Conservation (phyloP, 2,113 vertebrate species). For the Donacobius atricapilla region DNA sequence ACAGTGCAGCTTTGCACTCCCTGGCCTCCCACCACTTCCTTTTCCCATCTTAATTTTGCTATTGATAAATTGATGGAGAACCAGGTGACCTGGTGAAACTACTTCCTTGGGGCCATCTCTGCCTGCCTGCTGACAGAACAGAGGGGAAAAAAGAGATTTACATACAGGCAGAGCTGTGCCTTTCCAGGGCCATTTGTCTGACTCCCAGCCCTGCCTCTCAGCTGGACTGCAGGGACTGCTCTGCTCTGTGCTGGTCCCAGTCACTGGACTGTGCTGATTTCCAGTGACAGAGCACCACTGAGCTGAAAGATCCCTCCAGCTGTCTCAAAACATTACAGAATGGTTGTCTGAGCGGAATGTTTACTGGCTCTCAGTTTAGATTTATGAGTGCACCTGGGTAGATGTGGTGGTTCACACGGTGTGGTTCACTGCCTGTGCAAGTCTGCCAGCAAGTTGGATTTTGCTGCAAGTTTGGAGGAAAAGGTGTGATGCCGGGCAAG, state of each 20-base stretch:
- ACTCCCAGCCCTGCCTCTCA: not conserved
- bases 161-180: not conserved
- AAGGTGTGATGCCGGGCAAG: not conserved
- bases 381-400: not conserved
- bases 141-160: not conserved
- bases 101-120: not conserved
- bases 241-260: fast-evolving
- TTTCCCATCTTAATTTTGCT: not conserved
- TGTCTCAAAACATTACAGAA: not conserved
- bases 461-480: not conserved
- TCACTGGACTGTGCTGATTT: not conserved
- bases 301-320: not conserved
- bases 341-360: not conserved
- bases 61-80: not conserved
- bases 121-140: not conserved
- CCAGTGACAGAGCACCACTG: not conserved
- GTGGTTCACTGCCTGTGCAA: not conserved
- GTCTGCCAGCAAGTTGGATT: not conserved
- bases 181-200: not conserved
- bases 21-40: not conserved
- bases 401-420: not conserved
- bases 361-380: not conserved
- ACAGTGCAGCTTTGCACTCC: not conserved
- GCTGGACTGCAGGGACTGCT: not conserved
- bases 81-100: fast-evolving